Percentiles rank a stretch among this genome's conserved stretches.
These are phyloP conservation scores for Laupala kohalensis DNA, from an alignment of 1,140 invertebrate genomes.

Conservation along the genomic window DNA sequence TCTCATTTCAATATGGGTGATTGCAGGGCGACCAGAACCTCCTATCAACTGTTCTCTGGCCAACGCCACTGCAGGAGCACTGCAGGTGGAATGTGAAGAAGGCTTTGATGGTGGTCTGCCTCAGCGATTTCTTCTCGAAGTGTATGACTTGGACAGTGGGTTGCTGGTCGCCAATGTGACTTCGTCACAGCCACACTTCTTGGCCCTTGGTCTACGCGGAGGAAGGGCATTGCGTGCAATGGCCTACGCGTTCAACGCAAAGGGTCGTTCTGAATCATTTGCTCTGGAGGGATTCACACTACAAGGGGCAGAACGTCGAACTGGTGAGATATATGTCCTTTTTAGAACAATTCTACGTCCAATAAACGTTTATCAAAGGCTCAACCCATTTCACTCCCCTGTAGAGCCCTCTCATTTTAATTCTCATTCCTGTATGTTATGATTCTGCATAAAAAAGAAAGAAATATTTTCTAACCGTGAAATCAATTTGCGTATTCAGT, in stretches of 20 bases:
- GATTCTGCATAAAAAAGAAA: no score
- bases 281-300: conserved; percentile 49
- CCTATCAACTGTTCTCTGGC: conserved; percentile 31
- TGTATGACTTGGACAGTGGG: conserved; percentile 44
- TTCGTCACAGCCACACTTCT: conserved; percentile 51
- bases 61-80: conserved; percentile 36
- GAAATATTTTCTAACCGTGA: no score
- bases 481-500: no score
- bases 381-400: no score
- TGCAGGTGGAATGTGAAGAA: conserved; percentile 31
- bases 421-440: no score
- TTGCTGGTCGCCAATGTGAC: conserved; percentile 50
- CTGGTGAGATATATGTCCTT: conserved; percentile 44
- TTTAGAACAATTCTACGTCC: no score
- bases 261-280: conserved; percentile 60
- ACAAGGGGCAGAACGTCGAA: conserved; percentile 65
- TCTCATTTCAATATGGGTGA: no score
- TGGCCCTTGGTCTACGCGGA: conserved; percentile 50
- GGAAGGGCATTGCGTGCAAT: conserved; percentile 53
- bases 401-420: no score
- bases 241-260: conserved; percentile 70
- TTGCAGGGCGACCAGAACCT: conserved; percentile 31
- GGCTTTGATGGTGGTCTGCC: conserved; percentile 36
- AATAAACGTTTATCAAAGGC: no score
- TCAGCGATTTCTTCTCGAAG: conserved; percentile 35